Evolutionary conservation across 2,797 vertebrate species (phyloP).

Genomic region (Malacoraja senta): DNA sequence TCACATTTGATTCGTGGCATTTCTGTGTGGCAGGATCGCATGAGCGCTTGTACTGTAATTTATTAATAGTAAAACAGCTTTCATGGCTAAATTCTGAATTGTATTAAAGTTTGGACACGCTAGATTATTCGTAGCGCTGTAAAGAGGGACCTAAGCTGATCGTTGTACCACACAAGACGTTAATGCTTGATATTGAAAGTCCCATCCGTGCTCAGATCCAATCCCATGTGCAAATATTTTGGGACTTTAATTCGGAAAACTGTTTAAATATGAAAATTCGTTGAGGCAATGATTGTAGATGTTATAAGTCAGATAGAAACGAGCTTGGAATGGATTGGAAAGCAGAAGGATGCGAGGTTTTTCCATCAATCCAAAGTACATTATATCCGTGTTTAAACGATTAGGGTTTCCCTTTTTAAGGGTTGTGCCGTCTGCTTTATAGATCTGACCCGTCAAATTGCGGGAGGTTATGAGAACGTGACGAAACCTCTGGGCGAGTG

Average conservation of each 20-base stretch:
- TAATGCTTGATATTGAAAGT: background rate
- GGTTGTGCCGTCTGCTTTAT: background rate
- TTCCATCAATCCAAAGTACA: background rate
- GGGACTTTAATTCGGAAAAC: background rate
- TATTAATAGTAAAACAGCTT: background rate
- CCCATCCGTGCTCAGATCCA: background rate
- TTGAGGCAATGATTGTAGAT: background rate
- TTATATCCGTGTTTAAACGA: background rate
- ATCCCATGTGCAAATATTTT: no score
- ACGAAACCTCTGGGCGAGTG: background rate
- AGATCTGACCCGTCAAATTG: background rate
- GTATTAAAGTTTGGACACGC: background rate
- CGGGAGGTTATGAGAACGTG: background rate
- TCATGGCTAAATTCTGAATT: background rate
- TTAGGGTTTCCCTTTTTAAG: background rate
- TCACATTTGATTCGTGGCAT: background rate
- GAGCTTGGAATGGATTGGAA: background rate
- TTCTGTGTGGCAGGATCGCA: background rate
- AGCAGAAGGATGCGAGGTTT: background rate
- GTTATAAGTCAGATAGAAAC: background rate
- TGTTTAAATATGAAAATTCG: background rate
- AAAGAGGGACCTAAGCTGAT: no score
- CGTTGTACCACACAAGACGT: no score
- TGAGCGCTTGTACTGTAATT: background rate
- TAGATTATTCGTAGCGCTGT: background rate